These are phyloP conservation scores for Lepidostoma basale DNA, from an alignment of 1,140 invertebrate species.

Conservation along the genomic window DNA sequence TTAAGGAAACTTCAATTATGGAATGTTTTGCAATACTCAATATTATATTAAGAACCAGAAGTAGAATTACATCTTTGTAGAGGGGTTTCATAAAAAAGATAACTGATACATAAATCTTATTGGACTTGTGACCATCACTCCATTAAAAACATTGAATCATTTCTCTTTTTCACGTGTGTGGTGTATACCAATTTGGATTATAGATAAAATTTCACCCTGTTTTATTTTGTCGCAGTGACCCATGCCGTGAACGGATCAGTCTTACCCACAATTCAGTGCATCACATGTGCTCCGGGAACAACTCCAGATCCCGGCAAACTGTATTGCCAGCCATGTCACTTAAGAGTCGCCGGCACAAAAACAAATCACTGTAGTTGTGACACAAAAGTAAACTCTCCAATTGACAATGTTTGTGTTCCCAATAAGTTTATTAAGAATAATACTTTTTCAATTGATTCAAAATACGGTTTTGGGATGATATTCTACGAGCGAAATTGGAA, in stretches of 20 bases:
- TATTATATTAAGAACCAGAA: too few species aligned
- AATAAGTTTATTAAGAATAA: slow-evolving; percentile 35
- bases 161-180: too few species aligned
- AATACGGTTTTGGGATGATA: slow-evolving; percentile 16
- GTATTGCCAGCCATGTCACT: slow-evolving; percentile 32
- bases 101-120: too few species aligned
- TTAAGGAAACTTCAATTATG: too few species aligned
- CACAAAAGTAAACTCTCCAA: slow-evolving; percentile 5
- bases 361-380: slow-evolving; percentile 30
- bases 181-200: too few species aligned
- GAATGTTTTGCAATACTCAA: too few species aligned
- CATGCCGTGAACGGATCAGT: slow-evolving; percentile 32
- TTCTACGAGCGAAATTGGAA: slow-evolving; percentile 36
- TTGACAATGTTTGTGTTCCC: slow-evolving; percentile 36
- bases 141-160: too few species aligned
- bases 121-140: too few species aligned
- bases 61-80: too few species aligned
- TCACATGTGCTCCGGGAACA: slow-evolving; percentile 38
- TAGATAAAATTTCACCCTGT: too few species aligned
- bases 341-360: neutral
- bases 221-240: slow-evolving; percentile 35
- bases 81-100: too few species aligned
- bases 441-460: neutral
- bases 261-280: slow-evolving; percentile 31
- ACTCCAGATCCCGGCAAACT: slow-evolving; percentile 31